Evolutionary conservation across 2,888 invertebrate genomes (phyloP), one percentile per base, ranked within the genome.

Genomic region (Timema cristinae): DNA sequence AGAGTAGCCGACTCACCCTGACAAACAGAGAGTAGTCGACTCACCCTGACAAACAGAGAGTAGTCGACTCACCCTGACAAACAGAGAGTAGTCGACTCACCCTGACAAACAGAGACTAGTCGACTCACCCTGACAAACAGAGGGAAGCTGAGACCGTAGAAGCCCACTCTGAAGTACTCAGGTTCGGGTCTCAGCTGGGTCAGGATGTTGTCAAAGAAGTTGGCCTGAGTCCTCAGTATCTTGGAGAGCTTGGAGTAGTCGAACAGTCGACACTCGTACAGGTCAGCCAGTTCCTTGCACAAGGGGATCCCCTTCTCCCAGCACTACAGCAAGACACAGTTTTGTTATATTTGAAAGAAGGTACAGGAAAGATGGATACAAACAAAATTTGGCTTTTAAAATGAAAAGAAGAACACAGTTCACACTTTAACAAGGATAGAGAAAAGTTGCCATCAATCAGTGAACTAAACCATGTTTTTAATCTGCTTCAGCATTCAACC

Each of bases 241-340:
- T 92, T 89, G 77, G 95, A 93, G 15, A 97, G 85, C 73, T 95
- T 93, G 68, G 90, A 90, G 81, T 96, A 97, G 83, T 96, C 94
- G 79, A 93, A 95, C 16, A 94, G 83, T 75, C 90, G 90, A 11
- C 88, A 90, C 82, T 97, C 97, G 81, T 97, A 97, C 1, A 96
- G 84, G 11, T 89, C 87, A 0, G 94, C 94, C 75, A 98, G 82
- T 80, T 97, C 96, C 79, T 97, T 95, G 76, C 95, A 91, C 56
- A 98, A 81, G 0, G 96, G 95, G 54, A 97, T 90, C 0, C 96
- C 97, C 83, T 96, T 95, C 80, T 98, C 98, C 97, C 97, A 98
- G 78, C 95, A 94, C 89, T 92, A 80, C 52, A 85, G 76, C 82
- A 54, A 72, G 32, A 73, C 4, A 47, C 6, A 68, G 32, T 32